Conservation (phyloP, 2,797 vertebrate species). For the Alectoris magna region DNA sequence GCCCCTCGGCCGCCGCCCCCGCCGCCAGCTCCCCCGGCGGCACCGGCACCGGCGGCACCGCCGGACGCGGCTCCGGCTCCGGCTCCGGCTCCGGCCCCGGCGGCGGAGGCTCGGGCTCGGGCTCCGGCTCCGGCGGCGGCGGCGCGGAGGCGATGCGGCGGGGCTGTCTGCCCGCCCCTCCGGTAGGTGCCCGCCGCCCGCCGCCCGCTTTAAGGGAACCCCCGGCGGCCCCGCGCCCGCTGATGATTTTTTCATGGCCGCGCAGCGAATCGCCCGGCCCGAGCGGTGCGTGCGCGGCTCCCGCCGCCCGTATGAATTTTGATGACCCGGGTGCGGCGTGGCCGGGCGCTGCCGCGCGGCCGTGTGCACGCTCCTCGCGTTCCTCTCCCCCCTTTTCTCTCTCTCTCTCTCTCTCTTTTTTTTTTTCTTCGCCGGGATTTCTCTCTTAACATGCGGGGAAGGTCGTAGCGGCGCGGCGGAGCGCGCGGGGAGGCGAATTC, state of each 20-base stretch:
- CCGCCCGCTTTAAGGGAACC: slow-evolving; percentile 89
- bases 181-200: slow-evolving; percentile 88
- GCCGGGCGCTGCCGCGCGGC: slow-evolving; percentile 54
- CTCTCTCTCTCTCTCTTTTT: not conserved
- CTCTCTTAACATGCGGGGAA: slow-evolving; percentile 85
- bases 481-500: slow-evolving; percentile 85
- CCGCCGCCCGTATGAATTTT: slow-evolving; percentile 94
- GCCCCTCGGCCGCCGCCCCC: slow-evolving; percentile 86
- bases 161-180: slow-evolving; percentile 96
- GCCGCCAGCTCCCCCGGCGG: slow-evolving; percentile 88
- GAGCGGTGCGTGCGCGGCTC: slow-evolving; percentile 89
- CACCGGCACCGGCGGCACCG: slow-evolving; percentile 72
- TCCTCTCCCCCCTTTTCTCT: not conserved
- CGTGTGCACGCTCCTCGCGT: slow-evolving; percentile 2
- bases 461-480: slow-evolving; percentile 87
- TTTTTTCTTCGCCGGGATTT: slow-evolving; percentile 48
- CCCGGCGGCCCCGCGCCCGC: slow-evolving; percentile 83
- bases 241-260: slow-evolving; percentile 97
- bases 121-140: slow-evolving; percentile 65
- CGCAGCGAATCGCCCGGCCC: slow-evolving; percentile 95
- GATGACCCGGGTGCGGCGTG: slow-evolving; percentile 94
- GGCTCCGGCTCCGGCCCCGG: slow-evolving; percentile 80
- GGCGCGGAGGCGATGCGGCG: slow-evolving; percentile 94
- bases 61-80: slow-evolving; percentile 63
- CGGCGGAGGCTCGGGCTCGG: slow-evolving; percentile 84